Percentiles rank a stretch among this genome's conserved stretches.
phyloP scores from a whole-genome alignment of 30 jellyfish, hydroid and myxozoan species.

The Rhopilema esculentum region DNA sequence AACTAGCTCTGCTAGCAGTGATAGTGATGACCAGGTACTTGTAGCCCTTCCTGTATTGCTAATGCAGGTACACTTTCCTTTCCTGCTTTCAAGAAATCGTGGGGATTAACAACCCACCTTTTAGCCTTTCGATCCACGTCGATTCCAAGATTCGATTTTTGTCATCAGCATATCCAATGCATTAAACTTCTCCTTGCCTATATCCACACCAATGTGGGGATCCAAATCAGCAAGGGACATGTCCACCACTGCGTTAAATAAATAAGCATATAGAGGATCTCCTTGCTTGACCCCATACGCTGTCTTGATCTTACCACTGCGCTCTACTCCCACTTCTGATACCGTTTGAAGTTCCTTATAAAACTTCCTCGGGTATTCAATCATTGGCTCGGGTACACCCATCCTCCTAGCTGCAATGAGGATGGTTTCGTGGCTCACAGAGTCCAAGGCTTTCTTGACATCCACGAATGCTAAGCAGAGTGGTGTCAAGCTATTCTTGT shows the following conservation, averaged over 20 bases:
- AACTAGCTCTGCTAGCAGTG: too few species aligned
- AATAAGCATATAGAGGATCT: neutral
- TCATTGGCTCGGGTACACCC: conserved; percentile 2
- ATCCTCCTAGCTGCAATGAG: too few species aligned
- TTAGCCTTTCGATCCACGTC: conserved; percentile 7
- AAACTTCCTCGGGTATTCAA: neutral
- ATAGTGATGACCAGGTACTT: too few species aligned
- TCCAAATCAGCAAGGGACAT: conserved; percentile 21
- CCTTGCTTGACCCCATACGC: conserved; percentile 19
- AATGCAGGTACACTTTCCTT: too few species aligned
- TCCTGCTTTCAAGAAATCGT: too few species aligned
- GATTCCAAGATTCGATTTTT: neutral
- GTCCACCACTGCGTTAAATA: conserved; percentile 4
- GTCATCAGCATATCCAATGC: neutral
- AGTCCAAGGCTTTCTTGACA: too few species aligned
- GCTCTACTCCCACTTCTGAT: neutral
- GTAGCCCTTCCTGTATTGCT: too few species aligned
- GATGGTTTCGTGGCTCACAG: too few species aligned
- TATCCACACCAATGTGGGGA: neutral
- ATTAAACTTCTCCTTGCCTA: neutral
- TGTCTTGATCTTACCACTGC: neutral
- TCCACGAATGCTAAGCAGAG: too few species aligned
- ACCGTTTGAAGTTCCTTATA: neutral
- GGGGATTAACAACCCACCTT: neutral
- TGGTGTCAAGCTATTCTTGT: too few species aligned